These are phyloP conservation scores for Amblyornis subalaris DNA, from an alignment of 2,113 vertebrate genomes.

Conservation along the genomic window DNA sequence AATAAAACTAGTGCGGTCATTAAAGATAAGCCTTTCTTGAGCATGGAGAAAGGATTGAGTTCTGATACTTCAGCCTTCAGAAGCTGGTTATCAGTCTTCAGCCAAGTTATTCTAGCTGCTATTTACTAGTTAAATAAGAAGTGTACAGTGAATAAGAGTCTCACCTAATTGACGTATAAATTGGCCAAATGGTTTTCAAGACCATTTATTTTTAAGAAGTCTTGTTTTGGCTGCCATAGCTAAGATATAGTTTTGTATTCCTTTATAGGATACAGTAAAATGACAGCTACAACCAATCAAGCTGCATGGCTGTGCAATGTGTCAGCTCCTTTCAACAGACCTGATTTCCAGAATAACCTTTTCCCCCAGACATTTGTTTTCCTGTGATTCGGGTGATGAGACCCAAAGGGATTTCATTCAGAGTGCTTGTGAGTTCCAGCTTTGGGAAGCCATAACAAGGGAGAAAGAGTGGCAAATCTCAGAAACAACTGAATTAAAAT, in stretches of 20 bases:
- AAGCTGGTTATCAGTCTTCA: not conserved
- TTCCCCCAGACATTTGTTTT: conserved; percentile 46
- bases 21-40: not conserved
- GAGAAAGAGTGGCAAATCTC: not conserved
- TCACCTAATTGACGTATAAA: not conserved
- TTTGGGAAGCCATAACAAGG: not conserved
- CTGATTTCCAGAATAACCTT: conserved; percentile 52
- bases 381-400: conserved; percentile 10
- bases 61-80: not conserved
- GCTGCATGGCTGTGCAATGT: not conserved
- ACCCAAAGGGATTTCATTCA: conserved; percentile 13
- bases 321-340: conserved; percentile 46
- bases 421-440: not conserved
- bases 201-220: not conserved
- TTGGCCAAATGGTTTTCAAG: conserved; percentile 52
- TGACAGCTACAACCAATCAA: conserved; percentile 39
- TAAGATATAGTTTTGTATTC: not conserved
- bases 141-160: not conserved
- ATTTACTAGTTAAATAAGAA: not conserved
- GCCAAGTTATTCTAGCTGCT: not conserved
- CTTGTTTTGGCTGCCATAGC: conserved; percentile 4
- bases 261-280: not conserved
- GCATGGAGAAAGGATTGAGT: not conserved
- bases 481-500: not conserved
- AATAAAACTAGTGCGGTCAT: not conserved